These are phyloP conservation scores for Polydesmus complanatus DNA, from an alignment of 2,888 invertebrate genomes.

Conservation along the genomic window DNA sequence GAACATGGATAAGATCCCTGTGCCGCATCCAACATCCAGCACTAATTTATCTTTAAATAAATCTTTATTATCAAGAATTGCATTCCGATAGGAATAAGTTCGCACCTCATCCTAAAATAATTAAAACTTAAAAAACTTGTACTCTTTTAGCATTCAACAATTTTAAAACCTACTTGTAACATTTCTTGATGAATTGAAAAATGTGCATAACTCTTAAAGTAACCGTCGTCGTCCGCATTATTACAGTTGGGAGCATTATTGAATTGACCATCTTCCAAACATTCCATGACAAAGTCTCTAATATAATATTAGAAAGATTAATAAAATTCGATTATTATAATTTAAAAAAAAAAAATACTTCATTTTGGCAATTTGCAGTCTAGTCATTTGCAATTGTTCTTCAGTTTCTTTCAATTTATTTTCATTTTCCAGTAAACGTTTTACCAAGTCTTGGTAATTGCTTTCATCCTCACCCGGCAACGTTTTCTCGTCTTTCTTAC, in stretches of 20 bases:
- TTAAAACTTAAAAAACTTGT: not conserved
- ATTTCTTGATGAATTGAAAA: constrained; percentile 88
- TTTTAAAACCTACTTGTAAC: constrained; percentile 51
- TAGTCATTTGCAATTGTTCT: not conserved
- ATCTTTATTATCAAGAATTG: constrained; percentile 57
- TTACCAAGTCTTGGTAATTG: not conserved
- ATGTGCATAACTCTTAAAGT: constrained; percentile 62
- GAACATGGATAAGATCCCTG: constrained; percentile 71
- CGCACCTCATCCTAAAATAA: constrained; percentile 54
- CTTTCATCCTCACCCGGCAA: too few relatives aligned
- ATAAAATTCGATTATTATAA: not conserved
- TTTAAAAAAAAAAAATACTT: not conserved
- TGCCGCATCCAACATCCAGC: constrained; percentile 38
- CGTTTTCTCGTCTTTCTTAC: too few relatives aligned
- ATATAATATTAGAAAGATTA: not conserved
- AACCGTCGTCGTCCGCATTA: constrained; percentile 47
- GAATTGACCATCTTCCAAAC: not conserved
- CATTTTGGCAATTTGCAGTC: not conserved
- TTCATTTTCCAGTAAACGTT: not conserved
- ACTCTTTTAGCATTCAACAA: not conserved
- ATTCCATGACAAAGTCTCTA: not conserved
- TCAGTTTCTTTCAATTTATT: not conserved
- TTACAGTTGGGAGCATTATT: not conserved
- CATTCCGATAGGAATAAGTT: constrained; percentile 73
- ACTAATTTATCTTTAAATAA: constrained; percentile 60